Conservation (phyloP, 2,113 vertebrate genomes). For the Psophia crepitans region DNA sequence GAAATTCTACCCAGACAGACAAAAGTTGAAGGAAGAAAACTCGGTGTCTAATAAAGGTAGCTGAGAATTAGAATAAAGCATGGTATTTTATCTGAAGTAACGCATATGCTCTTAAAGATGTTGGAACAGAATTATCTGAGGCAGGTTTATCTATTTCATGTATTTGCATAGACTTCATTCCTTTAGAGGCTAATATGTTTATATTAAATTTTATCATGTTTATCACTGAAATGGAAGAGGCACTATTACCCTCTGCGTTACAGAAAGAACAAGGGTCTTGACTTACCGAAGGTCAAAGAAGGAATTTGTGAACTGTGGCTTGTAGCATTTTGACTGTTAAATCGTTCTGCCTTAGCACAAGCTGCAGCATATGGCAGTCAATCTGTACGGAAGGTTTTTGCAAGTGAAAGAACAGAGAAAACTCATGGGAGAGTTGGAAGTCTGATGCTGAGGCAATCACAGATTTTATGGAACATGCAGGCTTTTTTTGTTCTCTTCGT, state of each 20-base stretch:
- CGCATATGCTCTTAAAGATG: background rate
- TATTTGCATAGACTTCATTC: background rate
- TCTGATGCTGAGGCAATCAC: slow-evolving; percentile 30
- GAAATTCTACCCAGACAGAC: background rate
- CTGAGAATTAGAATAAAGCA: background rate
- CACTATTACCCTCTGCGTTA: background rate
- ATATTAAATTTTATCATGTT: background rate
- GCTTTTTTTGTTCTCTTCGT: slow-evolving; percentile 1
- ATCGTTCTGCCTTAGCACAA: background rate
- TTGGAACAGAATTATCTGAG: background rate
- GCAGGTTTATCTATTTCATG: background rate
- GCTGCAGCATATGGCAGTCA: slow-evolving; percentile 21
- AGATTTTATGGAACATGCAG: slow-evolving; percentile 16
- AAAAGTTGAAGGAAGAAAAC: background rate
- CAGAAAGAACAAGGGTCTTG: background rate
- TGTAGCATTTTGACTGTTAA: background rate
- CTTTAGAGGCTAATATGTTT: background rate
- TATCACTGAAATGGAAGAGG: background rate
- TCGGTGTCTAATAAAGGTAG: background rate
- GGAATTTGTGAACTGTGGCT: background rate
- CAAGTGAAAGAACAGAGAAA: slow-evolving; percentile 15
- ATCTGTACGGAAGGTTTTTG: background rate
- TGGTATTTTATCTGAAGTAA: background rate
- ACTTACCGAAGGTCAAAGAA: background rate
- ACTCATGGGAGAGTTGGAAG: background rate